A percentile compares a stretch with the other conserved stretches of the same genome.
phyloP scores from a whole-genome alignment of 2,888 invertebrate genomes.

The Spatulosminthurus flaviceps region DNA sequence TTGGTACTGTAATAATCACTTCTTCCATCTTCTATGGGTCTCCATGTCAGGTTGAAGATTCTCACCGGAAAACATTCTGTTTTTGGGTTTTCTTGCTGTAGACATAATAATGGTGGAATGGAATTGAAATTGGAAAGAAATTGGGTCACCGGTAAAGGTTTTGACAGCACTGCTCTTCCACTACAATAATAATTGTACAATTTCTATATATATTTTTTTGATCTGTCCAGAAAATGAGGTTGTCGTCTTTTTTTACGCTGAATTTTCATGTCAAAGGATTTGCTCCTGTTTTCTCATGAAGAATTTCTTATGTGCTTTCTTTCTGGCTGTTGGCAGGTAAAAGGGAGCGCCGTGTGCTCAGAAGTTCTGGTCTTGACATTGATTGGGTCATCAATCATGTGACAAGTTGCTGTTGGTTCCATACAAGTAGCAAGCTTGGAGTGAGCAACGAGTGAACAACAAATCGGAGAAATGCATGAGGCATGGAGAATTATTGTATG shows the following conservation, averaged over 20 bases:
- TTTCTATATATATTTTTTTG: background rate
- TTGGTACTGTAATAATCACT: too few relatives aligned
- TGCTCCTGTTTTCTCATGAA: background rate
- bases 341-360: background rate
- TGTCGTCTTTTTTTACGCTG: background rate
- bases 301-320: background rate
- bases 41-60: too few relatives aligned
- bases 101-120: too few relatives aligned
- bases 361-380: constrained; percentile 31
- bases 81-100: too few relatives aligned
- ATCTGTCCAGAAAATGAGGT: background rate
- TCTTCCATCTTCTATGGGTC: too few relatives aligned
- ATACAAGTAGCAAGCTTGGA: background rate
- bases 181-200: too few relatives aligned
- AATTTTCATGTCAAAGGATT: background rate
- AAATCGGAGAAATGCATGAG: too few relatives aligned
- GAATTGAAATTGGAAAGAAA: background rate
- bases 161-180: background rate
- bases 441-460: background rate
- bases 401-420: constrained; percentile 14
- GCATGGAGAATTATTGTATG: too few relatives aligned
- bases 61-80: too few relatives aligned
- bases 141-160: background rate
- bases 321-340: background rate
- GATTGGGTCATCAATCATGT: constrained; percentile 41